Evolutionary conservation across 2,797 vertebrate genomes (phyloP), one percentile per base, ranked within the genome.

Genomic region (Lates japonicus): DNA sequence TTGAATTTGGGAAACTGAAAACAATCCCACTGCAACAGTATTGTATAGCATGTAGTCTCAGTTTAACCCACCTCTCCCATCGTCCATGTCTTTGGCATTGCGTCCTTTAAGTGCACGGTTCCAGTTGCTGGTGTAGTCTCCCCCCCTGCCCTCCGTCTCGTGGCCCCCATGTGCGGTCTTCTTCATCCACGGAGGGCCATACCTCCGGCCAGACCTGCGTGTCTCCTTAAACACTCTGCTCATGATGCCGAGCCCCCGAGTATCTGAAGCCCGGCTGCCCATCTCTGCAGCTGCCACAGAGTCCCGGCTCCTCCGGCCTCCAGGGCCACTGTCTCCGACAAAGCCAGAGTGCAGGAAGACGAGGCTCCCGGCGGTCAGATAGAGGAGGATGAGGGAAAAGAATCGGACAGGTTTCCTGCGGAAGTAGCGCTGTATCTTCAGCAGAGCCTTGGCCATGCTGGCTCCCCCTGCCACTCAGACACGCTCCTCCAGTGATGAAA

Each of bases 361-460:
- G 4, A 99, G 93, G 84, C 98, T 99, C 35, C 98, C 98, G 0
- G 98, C 98, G 0, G 96, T 97, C 95, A 99, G 92, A 94, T 99
- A 99, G 73, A 99, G 95, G 31, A 97, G 96, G 87, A 99, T 96
- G 89, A 99, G 96, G 7, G 97, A 97, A 84, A 99, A 97, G 93
- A 99, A 98, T 12, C 98, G 96, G 63, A 98, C 87, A 0, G 98
- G 98, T 83, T 95, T 98, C 80, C 97, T 95, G 78, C 96, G 96
- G 91, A 99, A 97, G 85, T 96, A 99, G 66, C 98, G 96, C 89
- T 98, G 98, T 92, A 99, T 96, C 90, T 96, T 98, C 78, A 98
- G 91, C 94, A 97, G 91, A 87, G 97, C 90, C 89, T 97, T 97
- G 94, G 96, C 97, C 98, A 99, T 99, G 91, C 94, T 95, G 82